Base-by-base conservation (phyloP, 1,140 invertebrate genomes). In the Drosophila mayri region DNA sequence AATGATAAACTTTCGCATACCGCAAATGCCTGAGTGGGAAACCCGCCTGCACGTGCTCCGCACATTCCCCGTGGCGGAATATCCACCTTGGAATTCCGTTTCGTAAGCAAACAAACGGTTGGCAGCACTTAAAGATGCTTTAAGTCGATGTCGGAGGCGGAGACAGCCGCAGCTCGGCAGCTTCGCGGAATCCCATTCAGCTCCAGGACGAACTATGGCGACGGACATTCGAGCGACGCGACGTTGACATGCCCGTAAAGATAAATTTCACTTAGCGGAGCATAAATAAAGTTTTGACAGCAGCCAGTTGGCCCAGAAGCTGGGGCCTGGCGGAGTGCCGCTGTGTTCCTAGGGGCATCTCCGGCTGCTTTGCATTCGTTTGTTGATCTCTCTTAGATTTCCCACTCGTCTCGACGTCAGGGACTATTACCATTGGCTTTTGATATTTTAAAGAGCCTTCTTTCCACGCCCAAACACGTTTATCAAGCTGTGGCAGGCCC, bases 201-300 rank as follows among this genome's bases (percentile, higher is more conserved):
- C 40, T 58, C 63, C 35, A 80, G 57, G 63, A 76, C 38, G 43
- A 50, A 61, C 59, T 44, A 37, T 38, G 52, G 22, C 35, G 20
- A 20, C 52, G 52, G 52, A 30, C 30, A 14, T 41, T 43, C 54
- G 50, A 30, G 35, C 25, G 58, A 28, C 47, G n/a, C 66, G 71
- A 57, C 83, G 84, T 64, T 88, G 84, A 88, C 85, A 85, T 85
- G 81, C 86, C 79, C 55, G 66, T 79, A 72, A 85, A 85, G 85
- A 90, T 88, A 90, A 88, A 88, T 90, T 88, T 88, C 85, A 88
- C 85, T 88, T 88, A 90, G 85, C 77, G 55, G 74, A 75, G 80
- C 79, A 88, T 88, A 88, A 81, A 81, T 90, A 88, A 88, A 88
- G 85, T 88, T 90, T 78, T 88, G 85, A 74, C 78, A 87, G 71